phyloP scores from a whole-genome alignment of 2,888 invertebrate genomes.

The Morpho achilles region DNA sequence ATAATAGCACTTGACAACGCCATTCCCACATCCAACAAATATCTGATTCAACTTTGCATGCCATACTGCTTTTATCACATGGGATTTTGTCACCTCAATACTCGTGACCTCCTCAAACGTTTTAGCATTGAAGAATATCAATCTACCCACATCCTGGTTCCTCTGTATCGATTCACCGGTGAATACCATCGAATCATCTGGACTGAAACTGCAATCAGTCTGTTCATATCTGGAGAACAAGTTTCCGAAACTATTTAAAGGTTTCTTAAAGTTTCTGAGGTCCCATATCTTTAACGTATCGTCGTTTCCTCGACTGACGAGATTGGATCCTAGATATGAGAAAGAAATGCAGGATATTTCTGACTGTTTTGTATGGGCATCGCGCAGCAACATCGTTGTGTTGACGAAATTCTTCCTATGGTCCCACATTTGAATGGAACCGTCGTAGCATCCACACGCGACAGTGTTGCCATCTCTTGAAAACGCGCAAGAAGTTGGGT shows the following conservation, averaged over 20 bases:
- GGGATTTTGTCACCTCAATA: conserved; percentile 88
- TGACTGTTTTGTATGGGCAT: conserved; percentile 87
- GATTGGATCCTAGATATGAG: conserved; percentile 89
- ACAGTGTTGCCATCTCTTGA: conserved; percentile 92
- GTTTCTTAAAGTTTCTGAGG: conserved; percentile 88
- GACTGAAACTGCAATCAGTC: conserved; percentile 92
- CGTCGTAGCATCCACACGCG: conserved; percentile 95
- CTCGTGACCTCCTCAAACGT: conserved; percentile 86
- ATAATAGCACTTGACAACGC: conserved; percentile 93
- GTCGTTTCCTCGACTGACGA: conserved; percentile 93
- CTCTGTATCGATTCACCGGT: conserved; percentile 91
- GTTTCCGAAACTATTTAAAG: conserved; percentile 82
- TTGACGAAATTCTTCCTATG: conserved; percentile 94
- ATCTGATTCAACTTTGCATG: conserved; percentile 99
- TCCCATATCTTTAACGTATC: conserved; percentile 98
- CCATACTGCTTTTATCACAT: conserved; percentile 94
- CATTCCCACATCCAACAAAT: conserved; percentile 94
- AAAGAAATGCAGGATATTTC: conserved; percentile 93
- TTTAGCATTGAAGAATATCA: conserved; percentile 89
- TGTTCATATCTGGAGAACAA: conserved; percentile 92
- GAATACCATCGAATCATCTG: conserved; percentile 92
- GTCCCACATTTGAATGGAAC: conserved; percentile 98
- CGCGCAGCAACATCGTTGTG: conserved; percentile 86
- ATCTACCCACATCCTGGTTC: conserved; percentile 81
- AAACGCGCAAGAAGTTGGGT: conserved; percentile 90